Evolutionary conservation across 2,888 invertebrate species (phyloP).

Genomic region (Orchesella flavescens): DNA sequence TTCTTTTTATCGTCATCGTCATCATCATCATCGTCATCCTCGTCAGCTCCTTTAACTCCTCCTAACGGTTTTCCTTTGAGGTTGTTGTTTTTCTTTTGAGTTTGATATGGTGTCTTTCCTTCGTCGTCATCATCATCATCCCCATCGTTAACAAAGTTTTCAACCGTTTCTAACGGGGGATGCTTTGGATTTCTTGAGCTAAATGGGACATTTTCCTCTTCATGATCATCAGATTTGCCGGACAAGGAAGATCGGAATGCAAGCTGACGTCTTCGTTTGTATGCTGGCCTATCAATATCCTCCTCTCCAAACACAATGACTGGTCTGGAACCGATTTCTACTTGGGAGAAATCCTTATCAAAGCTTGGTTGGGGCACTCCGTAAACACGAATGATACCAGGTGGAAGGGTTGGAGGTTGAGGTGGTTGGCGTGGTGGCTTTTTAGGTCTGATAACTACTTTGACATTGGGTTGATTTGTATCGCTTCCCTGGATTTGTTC

Average conservation of each 20-base stretch:
- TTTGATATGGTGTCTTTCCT: neutral
- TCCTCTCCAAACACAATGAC: constrained; percentile 58
- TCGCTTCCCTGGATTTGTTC: constrained; percentile 13
- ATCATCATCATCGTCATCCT: constrained; percentile 40
- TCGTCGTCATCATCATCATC: constrained; percentile 30
- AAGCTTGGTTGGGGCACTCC: constrained; percentile 56
- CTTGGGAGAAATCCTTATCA: constrained; percentile 52
- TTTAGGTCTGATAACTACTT: constrained; percentile 5
- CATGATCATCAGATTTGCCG: neutral
- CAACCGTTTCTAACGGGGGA: constrained; percentile 31
- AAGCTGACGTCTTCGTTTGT: constrained; percentile 4
- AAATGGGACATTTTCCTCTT: constrained; percentile 16
- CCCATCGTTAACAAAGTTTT: neutral
- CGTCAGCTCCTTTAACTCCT: constrained; percentile 12
- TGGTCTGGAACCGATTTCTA: constrained; percentile 43
- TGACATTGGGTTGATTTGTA: constrained; percentile 30
- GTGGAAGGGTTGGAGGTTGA: constrained; percentile 19
- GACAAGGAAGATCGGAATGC: neutral
- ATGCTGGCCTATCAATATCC: constrained; percentile 41
- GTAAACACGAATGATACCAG: constrained; percentile 58
- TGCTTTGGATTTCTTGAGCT: constrained; percentile 31
- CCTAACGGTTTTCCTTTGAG: constrained; percentile 4
- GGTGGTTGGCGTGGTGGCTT: constrained; percentile 6
- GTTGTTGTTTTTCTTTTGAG: neutral
- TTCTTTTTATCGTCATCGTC: constrained; percentile 11